Evolutionary conservation across 2,113 vertebrate species (phyloP).

Genomic region (Anguilla rostrata): DNA sequence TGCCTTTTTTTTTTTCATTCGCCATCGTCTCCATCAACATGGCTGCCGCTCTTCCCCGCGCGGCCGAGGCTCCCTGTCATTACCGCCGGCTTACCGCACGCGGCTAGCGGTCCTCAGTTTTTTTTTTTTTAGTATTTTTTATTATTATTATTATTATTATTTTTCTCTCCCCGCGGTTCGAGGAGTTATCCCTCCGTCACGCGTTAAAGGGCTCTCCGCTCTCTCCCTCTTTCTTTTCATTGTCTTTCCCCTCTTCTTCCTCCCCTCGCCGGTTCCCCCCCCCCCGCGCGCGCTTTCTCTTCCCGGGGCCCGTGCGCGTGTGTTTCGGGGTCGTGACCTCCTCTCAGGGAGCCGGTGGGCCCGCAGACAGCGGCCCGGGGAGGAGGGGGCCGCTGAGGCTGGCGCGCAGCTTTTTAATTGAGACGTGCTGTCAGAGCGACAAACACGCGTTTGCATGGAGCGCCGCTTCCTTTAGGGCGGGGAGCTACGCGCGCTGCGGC

Average conservation of each 20-base stretch:
- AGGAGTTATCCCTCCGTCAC: slow-evolving; percentile 38
- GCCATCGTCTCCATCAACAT: slow-evolving; percentile 57
- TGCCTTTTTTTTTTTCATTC: slow-evolving; percentile 48
- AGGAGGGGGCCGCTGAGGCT: slow-evolving; percentile 70
- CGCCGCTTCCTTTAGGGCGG: slow-evolving; percentile 81
- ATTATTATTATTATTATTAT: slow-evolving; percentile 17
- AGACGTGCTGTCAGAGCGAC: slow-evolving; percentile 97
- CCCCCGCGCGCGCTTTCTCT: slow-evolving; percentile 28
- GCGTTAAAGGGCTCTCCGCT: slow-evolving; percentile 43
- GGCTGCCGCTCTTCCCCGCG: slow-evolving; percentile 27
- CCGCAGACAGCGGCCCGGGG: slow-evolving; percentile 68
- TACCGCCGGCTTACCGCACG: slow-evolving; percentile 41
- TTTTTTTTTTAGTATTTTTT: slow-evolving; percentile 7
- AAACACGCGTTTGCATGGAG: slow-evolving; percentile 97
- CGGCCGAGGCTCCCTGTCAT: slow-evolving; percentile 44
- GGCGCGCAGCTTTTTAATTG: slow-evolving; percentile 83
- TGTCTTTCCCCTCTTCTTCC: slow-evolving; percentile 57
- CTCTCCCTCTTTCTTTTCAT: slow-evolving; percentile 46
- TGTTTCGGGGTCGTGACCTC: slow-evolving; percentile 72
- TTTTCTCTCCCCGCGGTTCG: neutral
- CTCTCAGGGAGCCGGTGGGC: slow-evolving; percentile 79
- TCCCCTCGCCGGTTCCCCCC: slow-evolving; percentile 66
- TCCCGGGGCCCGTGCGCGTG: slow-evolving; percentile 64
- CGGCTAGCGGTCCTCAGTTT: slow-evolving; percentile 46
- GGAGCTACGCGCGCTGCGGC: slow-evolving; percentile 40